These are phyloP conservation scores for Malacosoma neustria DNA, from an alignment of 2,888 invertebrate species.

Conservation along the genomic window DNA sequence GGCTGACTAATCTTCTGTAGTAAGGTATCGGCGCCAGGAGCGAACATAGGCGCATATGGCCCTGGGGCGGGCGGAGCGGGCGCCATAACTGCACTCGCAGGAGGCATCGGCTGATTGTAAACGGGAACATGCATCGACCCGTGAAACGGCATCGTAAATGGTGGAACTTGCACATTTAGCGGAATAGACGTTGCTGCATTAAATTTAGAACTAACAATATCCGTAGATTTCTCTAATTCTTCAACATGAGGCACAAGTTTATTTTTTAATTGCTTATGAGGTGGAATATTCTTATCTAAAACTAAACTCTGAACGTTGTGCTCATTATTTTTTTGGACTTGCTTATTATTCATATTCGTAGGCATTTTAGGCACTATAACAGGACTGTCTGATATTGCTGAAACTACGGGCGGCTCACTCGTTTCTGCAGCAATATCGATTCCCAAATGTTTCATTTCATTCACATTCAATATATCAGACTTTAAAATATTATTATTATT, in stretches of 20 bases:
- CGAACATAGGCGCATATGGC: conserved; percentile 9
- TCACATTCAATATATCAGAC: conserved; percentile 59
- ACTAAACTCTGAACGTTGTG: conserved; percentile 38
- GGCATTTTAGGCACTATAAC: conserved; percentile 76
- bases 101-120: neutral
- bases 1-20: conserved; percentile 46
- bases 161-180: neutral
- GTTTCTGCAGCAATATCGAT: conserved; percentile 47
- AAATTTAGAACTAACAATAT: conserved; percentile 16
- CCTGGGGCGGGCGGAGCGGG: conserved; percentile 10
- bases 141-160: neutral
- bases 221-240: conserved; percentile 32
- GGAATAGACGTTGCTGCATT: neutral
- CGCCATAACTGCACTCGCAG: conserved; percentile 1
- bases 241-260: conserved; percentile 51
- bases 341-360: conserved; percentile 50
- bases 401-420: conserved; percentile 78
- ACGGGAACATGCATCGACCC: conserved; percentile 7
- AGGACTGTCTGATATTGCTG: conserved; percentile 81
- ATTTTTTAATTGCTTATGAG: conserved; percentile 44
- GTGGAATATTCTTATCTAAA: conserved; percentile 49
- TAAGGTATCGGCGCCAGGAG: conserved; percentile 13
- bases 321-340: conserved; percentile 52
- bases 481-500: conserved; percentile 17
- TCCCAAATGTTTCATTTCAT: conserved; percentile 55